Conservation (phyloP, 2,888 invertebrate species). For the Holacanthella duospinosa region DNA sequence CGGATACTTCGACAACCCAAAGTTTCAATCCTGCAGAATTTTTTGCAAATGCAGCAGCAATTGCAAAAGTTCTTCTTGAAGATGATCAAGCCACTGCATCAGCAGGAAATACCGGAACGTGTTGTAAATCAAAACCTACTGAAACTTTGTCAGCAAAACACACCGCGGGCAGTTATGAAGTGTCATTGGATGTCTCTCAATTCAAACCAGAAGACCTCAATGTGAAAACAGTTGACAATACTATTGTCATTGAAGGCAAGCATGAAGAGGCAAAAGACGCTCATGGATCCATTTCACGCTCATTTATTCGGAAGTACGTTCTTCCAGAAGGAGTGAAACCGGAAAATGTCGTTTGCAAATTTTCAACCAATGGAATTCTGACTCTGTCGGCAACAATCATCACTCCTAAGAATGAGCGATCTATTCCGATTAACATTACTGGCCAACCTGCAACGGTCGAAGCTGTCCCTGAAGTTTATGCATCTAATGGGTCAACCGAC, state of each 20-base stretch:
- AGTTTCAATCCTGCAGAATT: neutral
- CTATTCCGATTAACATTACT: constrained; percentile 18
- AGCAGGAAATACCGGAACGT: neutral
- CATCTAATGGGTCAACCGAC: neutral
- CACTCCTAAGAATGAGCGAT: constrained; percentile 11
- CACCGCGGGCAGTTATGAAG: neutral
- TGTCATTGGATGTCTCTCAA: neutral
- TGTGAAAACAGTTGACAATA: neutral
- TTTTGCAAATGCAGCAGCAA: neutral
- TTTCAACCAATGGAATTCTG: constrained; percentile 3
- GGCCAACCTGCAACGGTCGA: constrained; percentile 14
- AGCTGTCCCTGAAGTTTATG: neutral
- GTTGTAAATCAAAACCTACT: neutral
- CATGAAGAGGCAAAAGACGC: neutral
- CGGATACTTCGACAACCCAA: too few relatives aligned
- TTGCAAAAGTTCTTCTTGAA: neutral
- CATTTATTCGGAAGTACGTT: neutral
- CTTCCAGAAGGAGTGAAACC: neutral
- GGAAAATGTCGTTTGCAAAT: neutral
- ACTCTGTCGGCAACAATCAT: constrained; percentile 18
- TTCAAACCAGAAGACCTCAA: neutral
- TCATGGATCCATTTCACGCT: neutral
- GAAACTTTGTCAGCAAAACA: neutral
- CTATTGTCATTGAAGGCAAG: neutral
- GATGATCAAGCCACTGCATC: neutral